Evolutionary conservation across 2,113 vertebrate species (phyloP), one percentile per base, ranked within the genome.

Genomic region (Myiozetetes cayanensis): DNA sequence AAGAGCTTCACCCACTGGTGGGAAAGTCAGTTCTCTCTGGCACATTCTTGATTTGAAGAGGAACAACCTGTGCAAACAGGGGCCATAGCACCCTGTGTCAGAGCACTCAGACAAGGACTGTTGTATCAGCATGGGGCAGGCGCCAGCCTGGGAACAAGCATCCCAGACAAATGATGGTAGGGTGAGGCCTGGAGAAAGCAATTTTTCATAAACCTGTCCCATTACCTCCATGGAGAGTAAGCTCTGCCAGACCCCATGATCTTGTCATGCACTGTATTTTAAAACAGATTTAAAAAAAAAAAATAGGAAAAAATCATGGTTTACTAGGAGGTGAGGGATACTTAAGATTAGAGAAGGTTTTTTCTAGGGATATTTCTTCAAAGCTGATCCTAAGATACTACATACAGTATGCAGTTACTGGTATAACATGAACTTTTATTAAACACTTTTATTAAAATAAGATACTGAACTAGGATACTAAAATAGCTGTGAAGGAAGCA

Each of bases 1-100:
- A 96, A 97, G 78, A 82, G 55, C 63, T 95, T 94, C 84, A 91
- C 49, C 66, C 41, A 1, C 13, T 80, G 75, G 61, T 97, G 89
- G 88, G 95, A 97, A 96, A 97, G 81, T 90, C 88, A 76, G 70
- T 33, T 81, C 52, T 94, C 76, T 93, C 68, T 97, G 93, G 79
- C 92, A 87, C 53, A 41, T 96, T 66, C 66, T 82, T 89, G 62
- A 43, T 85, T 10, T 65, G 27, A 30, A 31, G 41, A 78, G 30
- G 7, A 59, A n/a, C 21, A 58, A 14, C 20, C 12, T 72, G 71
- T 62, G 58, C 56, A 65, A 91, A 61, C n/a, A 56, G 27, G 11
- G 41, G 10, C 63, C 18, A 4, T 2, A 2, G 24, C 41, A 77
- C 11, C 8, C 27, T 21, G 9, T n/a, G 22, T 28, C 9, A 41